These are phyloP conservation scores for Rhincodon typus DNA, from an alignment of 2,797 vertebrate genomes.

Conservation along the genomic window DNA sequence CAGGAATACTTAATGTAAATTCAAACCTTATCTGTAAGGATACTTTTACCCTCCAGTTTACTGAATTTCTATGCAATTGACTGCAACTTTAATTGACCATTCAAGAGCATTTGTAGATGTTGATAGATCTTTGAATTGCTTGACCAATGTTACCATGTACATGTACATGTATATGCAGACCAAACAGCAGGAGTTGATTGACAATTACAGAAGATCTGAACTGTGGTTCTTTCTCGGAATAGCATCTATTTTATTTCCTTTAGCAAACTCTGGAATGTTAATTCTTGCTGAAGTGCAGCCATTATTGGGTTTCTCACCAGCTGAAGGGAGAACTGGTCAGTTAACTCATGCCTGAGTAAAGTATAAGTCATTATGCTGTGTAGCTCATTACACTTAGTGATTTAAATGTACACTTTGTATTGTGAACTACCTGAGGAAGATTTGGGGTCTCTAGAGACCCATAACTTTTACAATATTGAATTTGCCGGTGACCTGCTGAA, in stretches of 20 bases:
- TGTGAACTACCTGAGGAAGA: background rate
- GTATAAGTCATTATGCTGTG: background rate
- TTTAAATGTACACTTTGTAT: background rate
- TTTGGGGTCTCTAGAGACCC: background rate
- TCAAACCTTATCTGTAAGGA: background rate
- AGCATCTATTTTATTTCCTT: background rate
- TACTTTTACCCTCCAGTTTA: background rate
- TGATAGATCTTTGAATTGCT: background rate
- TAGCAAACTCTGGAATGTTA: background rate
- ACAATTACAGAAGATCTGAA: background rate
- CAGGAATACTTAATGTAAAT: background rate
- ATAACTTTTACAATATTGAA: no score
- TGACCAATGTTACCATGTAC: background rate
- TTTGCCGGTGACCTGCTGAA: no score
- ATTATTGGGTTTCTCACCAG: background rate
- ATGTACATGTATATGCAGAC: background rate
- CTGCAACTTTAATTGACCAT: background rate
- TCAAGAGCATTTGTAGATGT: background rate
- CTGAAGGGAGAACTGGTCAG: background rate
- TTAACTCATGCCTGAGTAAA: background rate
- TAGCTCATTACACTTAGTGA: no score
- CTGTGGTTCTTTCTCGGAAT: background rate
- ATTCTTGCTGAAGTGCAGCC: background rate
- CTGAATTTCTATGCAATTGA: background rate
- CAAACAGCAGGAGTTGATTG: background rate